Base-by-base conservation (phyloP, 2,113 vertebrate species). In the Globicephala melas region DNA sequence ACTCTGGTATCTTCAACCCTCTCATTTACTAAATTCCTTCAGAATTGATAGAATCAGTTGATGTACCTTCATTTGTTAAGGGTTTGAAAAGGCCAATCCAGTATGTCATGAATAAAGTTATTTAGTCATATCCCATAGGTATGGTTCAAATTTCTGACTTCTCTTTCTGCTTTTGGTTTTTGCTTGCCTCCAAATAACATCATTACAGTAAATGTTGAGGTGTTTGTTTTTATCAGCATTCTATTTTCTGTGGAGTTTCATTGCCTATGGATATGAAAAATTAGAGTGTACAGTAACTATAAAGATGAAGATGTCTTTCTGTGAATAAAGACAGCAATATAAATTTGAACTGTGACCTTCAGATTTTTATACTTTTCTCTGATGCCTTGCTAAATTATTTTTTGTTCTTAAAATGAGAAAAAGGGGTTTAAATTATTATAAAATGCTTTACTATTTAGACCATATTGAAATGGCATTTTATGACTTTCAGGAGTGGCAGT, bases 381-480 rank as follows among this genome's bases (percentile, higher is more conserved):
- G 36, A 50, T 81, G 15, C 3, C 25, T 65, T 91, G 53, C 33
- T 80, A 76, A 94, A 90, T 83, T 91, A 60, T n/a, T 97, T 96
- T 96, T 94, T 96, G 23, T 63, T 79, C 25, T 95, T 92, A 90
- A 97, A 97, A 77, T 91, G 65, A 88, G 36, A 44, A 91, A 74
- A 94, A 10, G 15, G 4, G 1, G 12, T 89, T 92, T 76, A 81
- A 63, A 15, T 94, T 97, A 85, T 81, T 65, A 89, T 87, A 88
- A 97, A 97, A 84, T 86, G 53, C 60, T 93, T 94, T 94, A 76
- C 38, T 95, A 84, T 74, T 83, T 96, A 92, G 44, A 85, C 58
- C 55, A 76, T 55, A 92, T 76, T 76, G 58, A 97, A 96, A 65
- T 83, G 76, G 28, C 26, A 89, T 96, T 95, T 96, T 96, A 95